These are phyloP conservation scores for Cebidichthys violaceus DNA, from an alignment of 2,113 vertebrate species.

Conservation along the genomic window DNA sequence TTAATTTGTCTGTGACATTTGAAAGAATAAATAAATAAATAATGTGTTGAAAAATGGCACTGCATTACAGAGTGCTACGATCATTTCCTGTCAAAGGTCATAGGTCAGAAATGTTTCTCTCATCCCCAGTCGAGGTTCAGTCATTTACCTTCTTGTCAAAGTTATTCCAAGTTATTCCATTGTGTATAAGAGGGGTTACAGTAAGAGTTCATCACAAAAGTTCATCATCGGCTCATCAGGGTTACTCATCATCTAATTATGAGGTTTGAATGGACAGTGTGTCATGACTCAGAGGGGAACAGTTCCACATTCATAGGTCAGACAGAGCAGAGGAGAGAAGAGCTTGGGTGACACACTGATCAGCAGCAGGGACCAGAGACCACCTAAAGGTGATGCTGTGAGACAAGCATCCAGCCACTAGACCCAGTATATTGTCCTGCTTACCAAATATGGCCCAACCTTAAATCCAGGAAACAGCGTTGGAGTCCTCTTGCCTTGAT, in stretches of 20 bases:
- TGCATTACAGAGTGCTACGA: not conserved
- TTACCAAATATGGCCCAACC: conserved; percentile 61
- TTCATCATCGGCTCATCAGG: not conserved
- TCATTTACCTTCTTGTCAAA: not conserved
- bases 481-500: conserved; percentile 10
- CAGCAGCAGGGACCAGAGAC: not conserved
- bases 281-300: not conserved
- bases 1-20: conserved; percentile 20
- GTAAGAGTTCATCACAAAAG: not conserved
- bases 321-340: not conserved
- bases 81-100: conserved; percentile 18
- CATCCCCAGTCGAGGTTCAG: not conserved
- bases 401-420: conserved; percentile 6
- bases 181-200: not conserved
- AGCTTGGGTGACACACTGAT: not conserved
- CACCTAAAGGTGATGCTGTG: conserved; percentile 32
- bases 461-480: conserved; percentile 42
- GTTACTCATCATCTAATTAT: conserved; percentile 1
- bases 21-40: not conserved
- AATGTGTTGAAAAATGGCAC: not conserved
- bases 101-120: not conserved
- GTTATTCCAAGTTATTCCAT: conserved; percentile 15
- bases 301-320: not conserved
- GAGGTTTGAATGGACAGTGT: not conserved
- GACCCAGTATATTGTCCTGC: not conserved